phyloP scores from a whole-genome alignment of 1,140 invertebrate genomes.

The Drosophila kohkoa region DNA sequence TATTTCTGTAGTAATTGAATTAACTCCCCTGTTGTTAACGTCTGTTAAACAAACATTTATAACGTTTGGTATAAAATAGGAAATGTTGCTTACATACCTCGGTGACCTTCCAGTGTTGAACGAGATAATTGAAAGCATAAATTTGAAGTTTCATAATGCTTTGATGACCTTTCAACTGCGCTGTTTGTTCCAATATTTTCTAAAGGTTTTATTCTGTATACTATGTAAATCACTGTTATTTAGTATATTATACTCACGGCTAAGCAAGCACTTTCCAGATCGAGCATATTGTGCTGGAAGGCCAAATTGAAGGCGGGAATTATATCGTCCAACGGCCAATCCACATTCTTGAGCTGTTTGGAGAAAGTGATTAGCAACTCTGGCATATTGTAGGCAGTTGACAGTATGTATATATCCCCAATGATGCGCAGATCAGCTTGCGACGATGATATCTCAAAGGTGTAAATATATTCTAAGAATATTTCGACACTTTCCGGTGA shows the following conservation, averaged over 20 bases:
- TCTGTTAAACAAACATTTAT: slow-evolving; percentile 4
- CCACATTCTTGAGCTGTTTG: slow-evolving; percentile 16
- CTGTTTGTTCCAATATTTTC: slow-evolving; percentile 49
- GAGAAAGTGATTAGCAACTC: slow-evolving; percentile 45
- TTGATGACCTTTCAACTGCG: slow-evolving; percentile 6
- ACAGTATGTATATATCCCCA: slow-evolving; percentile 52
- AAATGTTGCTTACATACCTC: neutral
- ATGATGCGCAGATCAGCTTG: slow-evolving; percentile 20
- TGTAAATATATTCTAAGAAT: slow-evolving; percentile 63
- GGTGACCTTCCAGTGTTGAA: slow-evolving; percentile 47
- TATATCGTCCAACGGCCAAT: slow-evolving; percentile 46
- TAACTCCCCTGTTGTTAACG: slow-evolving; percentile 14
- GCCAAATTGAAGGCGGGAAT: slow-evolving; percentile 58
- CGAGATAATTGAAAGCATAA: slow-evolving; percentile 55
- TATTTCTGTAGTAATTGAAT: slow-evolving; percentile 45
- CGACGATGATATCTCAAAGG: slow-evolving; percentile 43
- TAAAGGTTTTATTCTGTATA: slow-evolving; percentile 9
- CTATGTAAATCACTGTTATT: neutral
- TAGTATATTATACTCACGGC: slow-evolving; percentile 26
- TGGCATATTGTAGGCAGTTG: slow-evolving; percentile 57
- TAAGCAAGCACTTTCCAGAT: slow-evolving; percentile 49
- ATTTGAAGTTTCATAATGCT: slow-evolving; percentile 45
- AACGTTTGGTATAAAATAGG: neutral
- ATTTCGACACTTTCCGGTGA: slow-evolving; percentile 62
- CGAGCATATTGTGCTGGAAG: slow-evolving; percentile 53